Conservation (phyloP, 2,797 vertebrate species). For the Semotilus atromaculatus region DNA sequence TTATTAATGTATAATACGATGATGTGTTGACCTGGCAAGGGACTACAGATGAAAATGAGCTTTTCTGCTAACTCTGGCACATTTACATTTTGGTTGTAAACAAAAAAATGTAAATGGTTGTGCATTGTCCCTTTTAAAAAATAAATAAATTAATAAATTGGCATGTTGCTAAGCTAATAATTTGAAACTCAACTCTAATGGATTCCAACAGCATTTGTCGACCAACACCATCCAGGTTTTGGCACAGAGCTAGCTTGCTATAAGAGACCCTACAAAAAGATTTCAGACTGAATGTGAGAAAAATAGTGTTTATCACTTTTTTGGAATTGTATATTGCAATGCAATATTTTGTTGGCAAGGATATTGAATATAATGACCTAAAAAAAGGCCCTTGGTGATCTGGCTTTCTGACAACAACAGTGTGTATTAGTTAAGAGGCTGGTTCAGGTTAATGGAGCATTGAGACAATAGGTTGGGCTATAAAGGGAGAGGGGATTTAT, state of each 20-base stretch:
- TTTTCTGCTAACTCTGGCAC: no score
- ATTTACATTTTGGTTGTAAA: no score
- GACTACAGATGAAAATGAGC: no score
- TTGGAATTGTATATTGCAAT: not conserved
- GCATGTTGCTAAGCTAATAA: not conserved
- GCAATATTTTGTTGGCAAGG: not conserved
- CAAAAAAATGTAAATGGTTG: no score
- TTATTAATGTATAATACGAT: no score
- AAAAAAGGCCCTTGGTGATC: constrained; percentile 4
- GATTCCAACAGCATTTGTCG: not conserved
- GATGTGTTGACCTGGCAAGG: no score
- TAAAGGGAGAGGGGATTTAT: constrained; percentile 23
- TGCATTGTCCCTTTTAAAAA: no score
- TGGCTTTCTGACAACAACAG: constrained; percentile 35
- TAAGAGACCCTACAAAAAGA: not conserved
- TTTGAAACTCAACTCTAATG: not conserved
- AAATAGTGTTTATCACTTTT: not conserved
- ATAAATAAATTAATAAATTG: no score
- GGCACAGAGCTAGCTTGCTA: not conserved
- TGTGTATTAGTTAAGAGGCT: constrained; percentile 36
- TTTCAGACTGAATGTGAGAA: not conserved
- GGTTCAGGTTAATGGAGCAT: constrained; percentile 41
- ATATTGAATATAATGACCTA: not conserved
- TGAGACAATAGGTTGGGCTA: constrained; percentile 15
- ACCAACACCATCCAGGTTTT: not conserved